Percentiles rank a stretch among this genome's conserved stretches.
These are phyloP conservation scores for Lepus timidus DNA, from an alignment of 2,113 vertebrate species.

Conservation along the genomic window DNA sequence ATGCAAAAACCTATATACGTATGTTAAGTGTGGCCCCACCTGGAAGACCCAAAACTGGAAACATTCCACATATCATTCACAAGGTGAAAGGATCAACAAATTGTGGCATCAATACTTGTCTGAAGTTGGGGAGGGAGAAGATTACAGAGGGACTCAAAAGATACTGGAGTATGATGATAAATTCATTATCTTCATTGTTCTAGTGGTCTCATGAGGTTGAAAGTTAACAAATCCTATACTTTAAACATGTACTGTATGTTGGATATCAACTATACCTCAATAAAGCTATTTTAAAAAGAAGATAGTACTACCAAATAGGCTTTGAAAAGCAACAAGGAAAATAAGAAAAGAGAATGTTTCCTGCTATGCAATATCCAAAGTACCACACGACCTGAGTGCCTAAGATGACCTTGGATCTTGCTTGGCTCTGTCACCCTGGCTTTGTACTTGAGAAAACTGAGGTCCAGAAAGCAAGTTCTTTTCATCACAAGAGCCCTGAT, in stretches of 20 bases:
- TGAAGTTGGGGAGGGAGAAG: background rate
- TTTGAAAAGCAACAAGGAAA: constrained; percentile 30
- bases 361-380: background rate
- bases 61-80: background rate
- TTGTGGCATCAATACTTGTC: background rate
- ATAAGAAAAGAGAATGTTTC: constrained; percentile 1
- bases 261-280: background rate
- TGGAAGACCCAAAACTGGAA: background rate
- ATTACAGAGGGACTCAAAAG: background rate
- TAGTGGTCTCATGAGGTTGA: background rate
- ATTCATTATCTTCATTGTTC: background rate
- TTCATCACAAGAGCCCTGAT: background rate
- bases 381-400: background rate
- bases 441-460: constrained; percentile 1
- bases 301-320: background rate
- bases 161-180: background rate
- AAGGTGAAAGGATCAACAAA: background rate
- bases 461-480: background rate
- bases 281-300: constrained; percentile 25
- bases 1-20: background rate
- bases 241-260: background rate
- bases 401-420: background rate
- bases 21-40: background rate
- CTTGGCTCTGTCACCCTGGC: background rate
- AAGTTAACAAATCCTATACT: background rate